Evolutionary conservation across 2,888 invertebrate genomes (phyloP).

Genomic region (Molanna angustata): DNA sequence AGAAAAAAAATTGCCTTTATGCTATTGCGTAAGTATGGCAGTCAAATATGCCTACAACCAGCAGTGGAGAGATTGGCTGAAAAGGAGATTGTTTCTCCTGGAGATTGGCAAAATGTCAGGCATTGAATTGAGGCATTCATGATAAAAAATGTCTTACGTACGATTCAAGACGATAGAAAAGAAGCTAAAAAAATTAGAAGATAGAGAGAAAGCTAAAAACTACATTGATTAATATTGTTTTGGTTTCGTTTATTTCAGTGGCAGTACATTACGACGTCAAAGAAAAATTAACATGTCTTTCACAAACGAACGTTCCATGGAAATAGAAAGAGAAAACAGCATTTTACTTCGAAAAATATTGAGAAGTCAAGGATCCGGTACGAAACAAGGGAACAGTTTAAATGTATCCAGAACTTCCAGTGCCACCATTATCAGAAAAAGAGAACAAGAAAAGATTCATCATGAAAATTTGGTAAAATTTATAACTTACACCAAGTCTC

Average conservation of each 20-base stretch:
- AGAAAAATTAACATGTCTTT: constrained; percentile 55
- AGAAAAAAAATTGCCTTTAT: too few relatives aligned
- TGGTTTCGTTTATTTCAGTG: too few relatives aligned
- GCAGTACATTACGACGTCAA: constrained; percentile 38
- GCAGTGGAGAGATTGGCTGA: too few relatives aligned
- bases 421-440: constrained; percentile 53
- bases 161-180: too few relatives aligned
- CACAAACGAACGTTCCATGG: constrained; percentile 57
- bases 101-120: too few relatives aligned
- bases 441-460: constrained; percentile 56
- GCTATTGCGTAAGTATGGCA: too few relatives aligned
- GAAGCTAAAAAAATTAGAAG: too few relatives aligned
- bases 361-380: constrained; percentile 45
- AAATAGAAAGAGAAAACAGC: constrained; percentile 60
- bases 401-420: constrained; percentile 40
- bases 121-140: too few relatives aligned
- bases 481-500: background rate
- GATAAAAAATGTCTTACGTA: too few relatives aligned
- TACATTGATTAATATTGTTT: background rate
- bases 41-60: too few relatives aligned
- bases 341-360: constrained; percentile 58
- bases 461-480: constrained; percentile 56
- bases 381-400: constrained; percentile 30
- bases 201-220: too few relatives aligned
- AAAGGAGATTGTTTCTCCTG: too few relatives aligned